Base-by-base conservation (phyloP, 2,888 invertebrate genomes). In the Celastrina argiolus region DNA sequence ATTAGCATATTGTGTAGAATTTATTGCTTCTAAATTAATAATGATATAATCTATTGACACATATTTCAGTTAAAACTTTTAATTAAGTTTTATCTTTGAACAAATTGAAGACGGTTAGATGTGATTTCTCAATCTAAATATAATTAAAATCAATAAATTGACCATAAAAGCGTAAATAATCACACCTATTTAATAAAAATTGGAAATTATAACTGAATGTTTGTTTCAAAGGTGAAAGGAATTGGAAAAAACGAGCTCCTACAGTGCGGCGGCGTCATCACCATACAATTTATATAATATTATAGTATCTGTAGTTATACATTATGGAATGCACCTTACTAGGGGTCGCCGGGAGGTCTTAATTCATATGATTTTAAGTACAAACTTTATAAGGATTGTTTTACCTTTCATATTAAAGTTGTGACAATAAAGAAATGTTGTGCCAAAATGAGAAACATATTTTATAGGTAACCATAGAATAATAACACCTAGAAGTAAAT, bases 201-300 rank as follows among this genome's bases (percentile, higher is more conserved):
- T 45, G 45, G 51, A 51, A 51, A 51, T 14, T 51, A 51, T 51
- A 51, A 51, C 51, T 51, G 51, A 22, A 26, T 51, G 14, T 51
- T 18, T 26, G 51, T 51, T 51, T 51, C 22, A 51, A 51, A 51
- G 51, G 51, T 51, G 51, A 51, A 22, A 26, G 51, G 51, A 51
- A 51, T 51, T 51, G 22, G 22, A 51, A 51, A 26, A 51, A 51
- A 51, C 14, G 22, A 12, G 5, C 26, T 51, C 51, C 14, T 22
- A 51, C n/a, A n/a, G n/a, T n/a, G n/a, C n/a, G n/a, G n/a, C 51
- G 51, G 22, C 22, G 51, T 51, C 4, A 51, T 51, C 22, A 26
- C 51, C 22, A 51, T 51, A 51, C 51, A 51, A 51, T 51, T 26
- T 51, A 26, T 51, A 22, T 22, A 51, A n/a, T n/a, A n/a, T n/a